Evolutionary conservation across 2,888 invertebrate genomes (phyloP).

Genomic region (Merodon equestris): DNA sequence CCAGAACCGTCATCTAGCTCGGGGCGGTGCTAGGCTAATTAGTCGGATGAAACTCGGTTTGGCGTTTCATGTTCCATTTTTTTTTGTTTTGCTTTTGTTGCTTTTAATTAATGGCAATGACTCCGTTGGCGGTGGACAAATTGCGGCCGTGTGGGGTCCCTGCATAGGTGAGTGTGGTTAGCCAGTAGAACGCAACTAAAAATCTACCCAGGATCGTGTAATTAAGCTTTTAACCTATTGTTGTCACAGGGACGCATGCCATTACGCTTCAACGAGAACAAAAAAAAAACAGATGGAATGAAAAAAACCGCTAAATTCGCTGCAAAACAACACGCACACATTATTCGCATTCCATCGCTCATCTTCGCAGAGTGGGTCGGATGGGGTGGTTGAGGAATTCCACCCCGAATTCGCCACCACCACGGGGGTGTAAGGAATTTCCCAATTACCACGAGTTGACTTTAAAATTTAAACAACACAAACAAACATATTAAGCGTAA

Average conservation of each 20-base stretch:
- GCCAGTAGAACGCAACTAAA: slow-evolving; percentile 59
- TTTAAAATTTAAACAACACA: slow-evolving; percentile 68
- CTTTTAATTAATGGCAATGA: slow-evolving; percentile 63
- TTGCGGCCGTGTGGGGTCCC: slow-evolving; percentile 58
- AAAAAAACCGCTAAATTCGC: background rate
- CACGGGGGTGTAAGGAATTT: slow-evolving; percentile 53
- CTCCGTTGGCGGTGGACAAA: slow-evolving; percentile 62
- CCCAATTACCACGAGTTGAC: slow-evolving; percentile 66
- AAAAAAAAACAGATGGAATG: background rate
- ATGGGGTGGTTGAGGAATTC: slow-evolving; percentile 15
- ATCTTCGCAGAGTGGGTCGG: background rate
- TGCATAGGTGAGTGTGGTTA: slow-evolving; percentile 61
- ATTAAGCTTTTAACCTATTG: slow-evolving; percentile 63
- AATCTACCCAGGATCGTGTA: slow-evolving; percentile 55
- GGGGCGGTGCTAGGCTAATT: slow-evolving; percentile 49
- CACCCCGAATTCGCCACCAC: slow-evolving; percentile 40
- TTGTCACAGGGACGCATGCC: slow-evolving; percentile 51
- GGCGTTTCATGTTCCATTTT: slow-evolving; percentile 31
- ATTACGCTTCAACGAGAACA: slow-evolving; percentile 28
- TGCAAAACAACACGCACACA: slow-evolving; percentile 28
- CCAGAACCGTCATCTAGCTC: slow-evolving; percentile 40
- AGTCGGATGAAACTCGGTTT: slow-evolving; percentile 54
- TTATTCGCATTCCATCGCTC: slow-evolving; percentile 57
- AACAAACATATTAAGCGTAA: slow-evolving; percentile 70
- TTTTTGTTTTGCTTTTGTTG: slow-evolving; percentile 19